Conservation (phyloP, 2,113 vertebrate species). For the Eonycteris spelaea region DNA sequence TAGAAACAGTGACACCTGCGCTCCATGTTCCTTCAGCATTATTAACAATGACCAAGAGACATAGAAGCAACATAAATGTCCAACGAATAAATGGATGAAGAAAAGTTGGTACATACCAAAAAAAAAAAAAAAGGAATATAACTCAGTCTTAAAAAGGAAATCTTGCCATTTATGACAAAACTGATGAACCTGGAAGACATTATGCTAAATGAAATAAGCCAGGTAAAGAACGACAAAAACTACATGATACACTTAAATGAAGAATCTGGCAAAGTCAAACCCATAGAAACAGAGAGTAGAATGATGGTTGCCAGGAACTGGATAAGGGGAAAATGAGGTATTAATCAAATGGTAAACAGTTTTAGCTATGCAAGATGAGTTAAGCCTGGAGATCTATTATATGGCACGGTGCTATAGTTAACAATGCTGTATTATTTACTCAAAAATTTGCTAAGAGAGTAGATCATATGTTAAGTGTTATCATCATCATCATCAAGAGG, state of each 20-base stretch:
- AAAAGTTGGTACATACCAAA: neutral
- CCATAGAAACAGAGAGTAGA: neutral
- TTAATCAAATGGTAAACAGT: neutral
- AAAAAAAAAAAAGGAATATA: neutral
- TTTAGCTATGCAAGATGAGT: neutral
- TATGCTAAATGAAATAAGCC: neutral
- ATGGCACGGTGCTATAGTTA: too few species aligned
- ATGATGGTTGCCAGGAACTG: neutral
- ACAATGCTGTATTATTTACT: too few species aligned
- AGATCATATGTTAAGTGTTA: neutral
- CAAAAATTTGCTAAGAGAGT: neutral
- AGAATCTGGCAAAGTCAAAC: neutral
- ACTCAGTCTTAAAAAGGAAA: neutral
- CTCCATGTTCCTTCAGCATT: neutral
- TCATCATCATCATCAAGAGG: neutral
- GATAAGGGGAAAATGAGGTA: fast-evolving
- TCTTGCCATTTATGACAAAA: neutral
- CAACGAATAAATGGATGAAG: neutral
- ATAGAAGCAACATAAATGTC: neutral
- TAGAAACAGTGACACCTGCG: neutral
- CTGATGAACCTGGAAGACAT: neutral
- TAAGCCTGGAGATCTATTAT: too few species aligned
- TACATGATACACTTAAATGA: neutral
- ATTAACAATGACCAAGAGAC: neutral
- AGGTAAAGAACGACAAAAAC: neutral